phyloP scores from a whole-genome alignment of 1,140 invertebrate species.

The Epicauta chinensis region DNA sequence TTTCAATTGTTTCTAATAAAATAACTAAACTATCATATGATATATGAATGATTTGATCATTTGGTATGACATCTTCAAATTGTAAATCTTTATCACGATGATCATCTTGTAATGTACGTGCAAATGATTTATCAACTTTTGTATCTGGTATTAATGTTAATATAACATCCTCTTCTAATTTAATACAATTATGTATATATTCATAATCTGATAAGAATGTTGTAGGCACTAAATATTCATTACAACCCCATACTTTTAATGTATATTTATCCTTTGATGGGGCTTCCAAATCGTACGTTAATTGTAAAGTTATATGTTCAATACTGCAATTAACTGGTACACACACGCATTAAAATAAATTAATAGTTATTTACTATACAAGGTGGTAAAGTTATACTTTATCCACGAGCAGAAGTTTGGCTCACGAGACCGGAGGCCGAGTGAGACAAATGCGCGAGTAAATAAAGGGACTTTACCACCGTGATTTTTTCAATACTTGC shows the following conservation, averaged over 20 bases:
- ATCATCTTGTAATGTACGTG: slow-evolving; percentile 70
- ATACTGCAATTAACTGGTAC: slow-evolving; percentile 79
- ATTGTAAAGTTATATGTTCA: slow-evolving; percentile 80
- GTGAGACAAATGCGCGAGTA: no score
- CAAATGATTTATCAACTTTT: slow-evolving; percentile 57
- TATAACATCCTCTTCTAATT: slow-evolving; percentile 84
- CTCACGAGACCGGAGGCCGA: no score
- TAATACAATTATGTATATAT: slow-evolving; percentile 90
- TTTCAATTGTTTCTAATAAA: slow-evolving; percentile 74
- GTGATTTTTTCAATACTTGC: no score
- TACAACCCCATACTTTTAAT: slow-evolving; percentile 71
- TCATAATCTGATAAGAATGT: slow-evolving; percentile 78
- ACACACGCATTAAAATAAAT: no score
- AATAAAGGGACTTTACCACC: no score
- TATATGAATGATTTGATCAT: slow-evolving; percentile 62
- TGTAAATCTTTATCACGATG: slow-evolving; percentile 60
- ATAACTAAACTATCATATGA: slow-evolving; percentile 74
- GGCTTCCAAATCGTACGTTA: slow-evolving; percentile 73
- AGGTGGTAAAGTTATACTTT: no score
- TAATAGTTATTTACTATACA: no score
- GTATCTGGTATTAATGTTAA: slow-evolving; percentile 65
- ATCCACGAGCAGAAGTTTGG: no score
- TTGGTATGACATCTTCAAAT: slow-evolving; percentile 69
- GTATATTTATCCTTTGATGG: slow-evolving; percentile 37
- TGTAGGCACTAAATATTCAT: slow-evolving; percentile 70